These are phyloP conservation scores for Glandiceps talaboti DNA, from an alignment of 53 echinoderm and acorn worm genomes.

Conservation along the genomic window DNA sequence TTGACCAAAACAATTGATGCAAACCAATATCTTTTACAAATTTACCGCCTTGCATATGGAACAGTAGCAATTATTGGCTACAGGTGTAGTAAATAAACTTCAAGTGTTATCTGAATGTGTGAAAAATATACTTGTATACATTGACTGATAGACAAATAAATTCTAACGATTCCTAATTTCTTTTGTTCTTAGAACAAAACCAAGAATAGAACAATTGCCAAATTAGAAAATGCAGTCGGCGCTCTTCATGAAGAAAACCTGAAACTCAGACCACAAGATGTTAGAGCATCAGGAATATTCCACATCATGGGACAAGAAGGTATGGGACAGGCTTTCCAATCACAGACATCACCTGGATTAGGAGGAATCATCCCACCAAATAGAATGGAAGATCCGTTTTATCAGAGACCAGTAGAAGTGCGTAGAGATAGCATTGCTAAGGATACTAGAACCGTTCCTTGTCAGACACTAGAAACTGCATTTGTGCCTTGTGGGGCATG, in stretches of 20 bases:
- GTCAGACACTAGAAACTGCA: constrained; percentile 82
- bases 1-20: no score
- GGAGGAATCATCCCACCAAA: neutral
- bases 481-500: constrained; percentile 96
- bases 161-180: no score
- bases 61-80: no score
- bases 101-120: no score
- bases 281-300: constrained; percentile 28
- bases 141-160: no score
- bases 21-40: no score
- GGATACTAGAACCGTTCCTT: constrained; percentile 62
- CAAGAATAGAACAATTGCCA: constrained; percentile 37
- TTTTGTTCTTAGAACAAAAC: constrained; percentile 28
- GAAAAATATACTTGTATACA: no score
- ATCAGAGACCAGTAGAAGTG: neutral
- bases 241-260: neutral
- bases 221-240: constrained; percentile 22
- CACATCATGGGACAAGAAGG: constrained; percentile 19
- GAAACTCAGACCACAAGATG: neutral
- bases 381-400: neutral
- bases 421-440: constrained; percentile 19
- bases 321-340: neutral
- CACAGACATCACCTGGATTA: neutral
- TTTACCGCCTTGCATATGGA: no score
- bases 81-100: no score